phyloP scores from a whole-genome alignment of 2,113 vertebrate species.

The Pteropus alecto region DNA sequence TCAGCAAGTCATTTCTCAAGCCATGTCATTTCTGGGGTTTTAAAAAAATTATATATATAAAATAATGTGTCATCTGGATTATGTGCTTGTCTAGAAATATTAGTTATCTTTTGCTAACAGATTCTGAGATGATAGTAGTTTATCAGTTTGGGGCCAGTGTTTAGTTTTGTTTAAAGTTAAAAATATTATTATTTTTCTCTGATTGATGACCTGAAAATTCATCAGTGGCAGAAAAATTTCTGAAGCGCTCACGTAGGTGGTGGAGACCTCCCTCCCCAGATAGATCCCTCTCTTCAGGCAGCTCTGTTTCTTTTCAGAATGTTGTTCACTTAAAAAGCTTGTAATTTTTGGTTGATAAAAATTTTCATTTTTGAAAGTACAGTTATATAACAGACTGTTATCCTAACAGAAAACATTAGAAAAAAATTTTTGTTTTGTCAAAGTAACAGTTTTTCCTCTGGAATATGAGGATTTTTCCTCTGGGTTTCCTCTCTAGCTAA shows the following conservation, averaged over 20 bases:
- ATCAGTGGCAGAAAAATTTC: neutral
- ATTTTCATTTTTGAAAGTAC: slow-evolving; percentile 9
- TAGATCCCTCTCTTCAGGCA: neutral
- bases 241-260: neutral
- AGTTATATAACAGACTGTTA: neutral
- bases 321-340: neutral
- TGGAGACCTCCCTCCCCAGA: neutral
- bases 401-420: neutral
- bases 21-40: neutral
- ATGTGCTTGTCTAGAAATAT: neutral
- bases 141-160: neutral
- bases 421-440: neutral
- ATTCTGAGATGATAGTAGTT: neutral
- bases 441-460: neutral
- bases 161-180: neutral
- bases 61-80: neutral
- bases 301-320: neutral
- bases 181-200: neutral
- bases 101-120: neutral
- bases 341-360: neutral
- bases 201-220: neutral
- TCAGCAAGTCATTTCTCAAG: slow-evolving; percentile 45
- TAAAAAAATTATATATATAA: neutral
- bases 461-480: neutral
- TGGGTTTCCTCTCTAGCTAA: neutral